A percentile compares a stretch with the other conserved stretches of the same genome.
These are phyloP conservation scores for Calcarius lapponicus DNA, from an alignment of 2,797 vertebrate genomes.

Conservation along the genomic window DNA sequence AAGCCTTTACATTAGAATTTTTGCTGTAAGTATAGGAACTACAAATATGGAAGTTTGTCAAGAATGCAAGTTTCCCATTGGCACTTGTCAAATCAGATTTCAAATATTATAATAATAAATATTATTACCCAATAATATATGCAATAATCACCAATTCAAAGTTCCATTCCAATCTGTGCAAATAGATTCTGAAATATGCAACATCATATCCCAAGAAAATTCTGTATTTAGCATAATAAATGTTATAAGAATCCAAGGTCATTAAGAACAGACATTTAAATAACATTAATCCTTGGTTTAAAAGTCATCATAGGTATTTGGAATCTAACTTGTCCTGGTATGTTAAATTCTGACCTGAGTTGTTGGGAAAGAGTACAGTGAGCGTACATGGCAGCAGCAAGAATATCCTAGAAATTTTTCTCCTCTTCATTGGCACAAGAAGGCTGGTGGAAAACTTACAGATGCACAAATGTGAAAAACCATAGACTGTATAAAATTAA, in stretches of 20 bases:
- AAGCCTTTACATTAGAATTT: not conserved
- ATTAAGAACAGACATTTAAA: conserved; percentile 38
- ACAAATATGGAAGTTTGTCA: not conserved
- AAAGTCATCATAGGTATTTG: conserved; percentile 41
- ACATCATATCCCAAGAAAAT: not conserved
- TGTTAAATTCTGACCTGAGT: conserved; percentile 42
- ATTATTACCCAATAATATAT: conserved; percentile 41
- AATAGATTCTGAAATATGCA: conserved; percentile 9
- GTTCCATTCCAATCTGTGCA: not conserved
- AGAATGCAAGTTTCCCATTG: not conserved
- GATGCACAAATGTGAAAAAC: conserved; percentile 61
- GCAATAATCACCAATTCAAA: not conserved
- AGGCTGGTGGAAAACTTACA: conserved; percentile 72
- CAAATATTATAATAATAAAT: conserved; percentile 41
- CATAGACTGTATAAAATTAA: conserved; percentile 69
- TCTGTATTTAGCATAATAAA: conserved; percentile 45
- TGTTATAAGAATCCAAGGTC: not conserved
- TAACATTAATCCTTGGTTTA: conserved; percentile 41
- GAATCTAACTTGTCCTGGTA: not conserved
- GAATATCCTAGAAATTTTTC: conserved; percentile 69
- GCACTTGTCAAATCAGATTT: not conserved
- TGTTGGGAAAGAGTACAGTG: conserved; percentile 38
- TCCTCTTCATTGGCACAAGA: conserved; percentile 67
- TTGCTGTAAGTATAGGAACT: not conserved
- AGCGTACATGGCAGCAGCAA: conserved; percentile 30